phyloP scores from a whole-genome alignment of 2,113 vertebrate genomes.

The Paedocypris sp. region DNA sequence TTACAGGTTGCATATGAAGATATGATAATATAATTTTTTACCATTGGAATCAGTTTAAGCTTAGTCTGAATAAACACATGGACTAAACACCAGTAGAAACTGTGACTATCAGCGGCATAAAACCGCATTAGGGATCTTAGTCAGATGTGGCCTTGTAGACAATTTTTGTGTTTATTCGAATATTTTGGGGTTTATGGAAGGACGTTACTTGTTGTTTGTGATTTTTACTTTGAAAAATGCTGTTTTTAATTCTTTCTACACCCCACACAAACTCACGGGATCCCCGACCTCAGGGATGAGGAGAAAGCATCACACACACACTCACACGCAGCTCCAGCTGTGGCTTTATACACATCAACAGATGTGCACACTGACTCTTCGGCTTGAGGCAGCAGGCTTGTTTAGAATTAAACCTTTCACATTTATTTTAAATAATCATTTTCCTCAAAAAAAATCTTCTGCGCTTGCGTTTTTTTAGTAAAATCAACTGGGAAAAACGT shows the following conservation, averaged over 20 bases:
- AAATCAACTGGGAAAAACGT: too few species aligned
- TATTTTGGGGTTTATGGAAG: not conserved
- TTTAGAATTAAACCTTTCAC: conserved; percentile 14
- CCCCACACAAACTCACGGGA: not conserved
- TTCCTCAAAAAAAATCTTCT: conserved; percentile 15
- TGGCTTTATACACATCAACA: not conserved
- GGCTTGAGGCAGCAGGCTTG: not conserved
- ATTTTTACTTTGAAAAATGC: too few species aligned
- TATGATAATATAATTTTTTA: conserved; percentile 11
- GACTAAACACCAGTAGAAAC: not conserved
- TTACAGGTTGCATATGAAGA: conserved; percentile 18
- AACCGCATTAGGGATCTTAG: conserved; percentile 1
- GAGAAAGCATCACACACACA: conserved; percentile 11
- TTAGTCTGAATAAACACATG: not conserved
- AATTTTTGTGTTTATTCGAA: not conserved
- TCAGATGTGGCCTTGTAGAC: conserved; percentile 14
- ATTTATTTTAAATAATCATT: conserved; percentile 19
- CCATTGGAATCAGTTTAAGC: not conserved
- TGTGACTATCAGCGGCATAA: not conserved
- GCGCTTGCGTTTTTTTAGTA: not conserved
- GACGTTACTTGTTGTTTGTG: not conserved
- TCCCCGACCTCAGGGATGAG: conserved; percentile 21
- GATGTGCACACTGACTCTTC: conserved; percentile 5
- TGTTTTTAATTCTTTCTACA: not conserved
- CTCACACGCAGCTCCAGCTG: conserved; percentile 11